These are phyloP conservation scores for Heterotis niloticus DNA, from an alignment of 2,113 vertebrate species.

Conservation along the genomic window DNA sequence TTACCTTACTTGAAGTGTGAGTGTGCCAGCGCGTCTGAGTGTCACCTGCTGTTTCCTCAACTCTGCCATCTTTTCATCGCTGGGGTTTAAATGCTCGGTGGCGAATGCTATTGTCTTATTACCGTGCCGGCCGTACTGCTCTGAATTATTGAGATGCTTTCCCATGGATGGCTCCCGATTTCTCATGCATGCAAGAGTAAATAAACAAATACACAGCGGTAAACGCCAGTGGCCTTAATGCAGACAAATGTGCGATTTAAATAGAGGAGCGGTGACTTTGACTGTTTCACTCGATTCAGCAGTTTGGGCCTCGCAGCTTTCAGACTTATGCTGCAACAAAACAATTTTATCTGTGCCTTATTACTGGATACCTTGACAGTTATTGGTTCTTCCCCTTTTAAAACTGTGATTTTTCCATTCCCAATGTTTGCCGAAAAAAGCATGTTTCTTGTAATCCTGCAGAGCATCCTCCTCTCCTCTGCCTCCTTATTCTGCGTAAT, in stretches of 20 bases:
- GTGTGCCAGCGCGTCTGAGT: slow-evolving; percentile 16
- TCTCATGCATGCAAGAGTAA: neutral
- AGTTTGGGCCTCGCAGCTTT: slow-evolving; percentile 11
- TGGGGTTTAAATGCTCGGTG: slow-evolving; percentile 23
- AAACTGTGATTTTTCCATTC: slow-evolving; percentile 28
- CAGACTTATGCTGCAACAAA: neutral
- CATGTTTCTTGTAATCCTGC: neutral
- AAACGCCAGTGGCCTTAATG: slow-evolving; percentile 2
- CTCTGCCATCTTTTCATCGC: slow-evolving; percentile 5
- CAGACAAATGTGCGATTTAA: slow-evolving; percentile 20
- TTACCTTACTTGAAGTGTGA: slow-evolving; percentile 25
- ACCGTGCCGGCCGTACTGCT: slow-evolving; percentile 13
- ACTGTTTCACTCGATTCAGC: neutral
- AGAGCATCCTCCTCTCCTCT: neutral
- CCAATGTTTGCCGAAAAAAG: neutral
- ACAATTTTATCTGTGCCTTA: neutral
- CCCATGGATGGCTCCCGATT: slow-evolving; percentile 3
- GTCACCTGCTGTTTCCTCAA: slow-evolving; percentile 21
- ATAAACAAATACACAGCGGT: slow-evolving; percentile 20
- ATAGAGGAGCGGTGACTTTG: slow-evolving; percentile 4
- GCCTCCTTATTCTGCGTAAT: slow-evolving; percentile 1
- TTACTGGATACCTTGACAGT: neutral
- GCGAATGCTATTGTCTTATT: slow-evolving; percentile 27
- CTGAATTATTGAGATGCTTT: slow-evolving; percentile 25
- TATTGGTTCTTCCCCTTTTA: slow-evolving; percentile 17